phyloP scores from a whole-genome alignment of 2,113 vertebrate genomes.

The Rhombomys opimus region DNA sequence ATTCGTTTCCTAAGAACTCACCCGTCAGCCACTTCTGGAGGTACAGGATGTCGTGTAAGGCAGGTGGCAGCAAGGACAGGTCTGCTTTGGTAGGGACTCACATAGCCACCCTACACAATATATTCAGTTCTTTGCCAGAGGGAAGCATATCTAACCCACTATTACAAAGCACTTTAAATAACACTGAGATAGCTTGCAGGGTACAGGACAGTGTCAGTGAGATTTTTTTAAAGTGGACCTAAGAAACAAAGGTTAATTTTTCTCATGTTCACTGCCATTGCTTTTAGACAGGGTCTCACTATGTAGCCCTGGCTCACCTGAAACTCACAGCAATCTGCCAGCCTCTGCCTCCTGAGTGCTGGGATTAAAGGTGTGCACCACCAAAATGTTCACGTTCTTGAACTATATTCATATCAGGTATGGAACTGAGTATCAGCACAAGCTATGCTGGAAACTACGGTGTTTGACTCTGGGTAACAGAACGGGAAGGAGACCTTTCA shows the following conservation, averaged over 20 bases:
- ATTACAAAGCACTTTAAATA: not conserved
- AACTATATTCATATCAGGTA: not conserved
- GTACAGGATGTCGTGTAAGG: not conserved
- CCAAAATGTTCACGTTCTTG: not conserved
- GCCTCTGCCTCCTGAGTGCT: not conserved
- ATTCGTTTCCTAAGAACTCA: conserved; percentile 1
- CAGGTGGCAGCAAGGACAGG: not conserved
- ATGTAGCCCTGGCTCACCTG: not conserved
- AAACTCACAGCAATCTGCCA: not conserved
- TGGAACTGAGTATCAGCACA: not conserved
- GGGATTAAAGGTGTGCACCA: not conserved
- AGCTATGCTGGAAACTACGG: not conserved
- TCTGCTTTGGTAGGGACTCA: not conserved
- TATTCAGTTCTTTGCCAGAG: not conserved
- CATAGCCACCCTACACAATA: fast-evolving
- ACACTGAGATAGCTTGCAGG: not conserved
- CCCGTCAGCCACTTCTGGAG: fast-evolving
- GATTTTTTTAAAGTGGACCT: not conserved
- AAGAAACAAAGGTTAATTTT: not conserved
- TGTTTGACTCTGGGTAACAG: not conserved
- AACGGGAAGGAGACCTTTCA: not conserved
- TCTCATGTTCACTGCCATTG: not conserved
- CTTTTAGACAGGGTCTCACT: not conserved
- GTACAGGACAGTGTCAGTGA: not conserved
- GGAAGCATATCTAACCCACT: not conserved